Evolutionary conservation across 2,113 vertebrate species (phyloP).

Genomic region (Rattus rattus): DNA sequence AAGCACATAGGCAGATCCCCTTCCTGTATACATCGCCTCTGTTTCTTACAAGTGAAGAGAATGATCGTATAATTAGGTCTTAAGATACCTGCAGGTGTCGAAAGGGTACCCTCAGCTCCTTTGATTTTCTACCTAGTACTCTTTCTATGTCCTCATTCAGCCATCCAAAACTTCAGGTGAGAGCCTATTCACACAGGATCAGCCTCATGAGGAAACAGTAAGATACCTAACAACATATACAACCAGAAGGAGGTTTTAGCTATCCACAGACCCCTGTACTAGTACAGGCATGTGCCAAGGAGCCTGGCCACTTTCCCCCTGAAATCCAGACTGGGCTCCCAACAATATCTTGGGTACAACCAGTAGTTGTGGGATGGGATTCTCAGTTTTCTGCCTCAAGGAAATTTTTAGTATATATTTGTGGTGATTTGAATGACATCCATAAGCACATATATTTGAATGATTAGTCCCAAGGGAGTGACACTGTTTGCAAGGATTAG

Average conservation of each 20-base stretch:
- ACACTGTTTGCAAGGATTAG: neutral
- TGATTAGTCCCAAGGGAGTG: neutral
- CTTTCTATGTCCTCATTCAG: neutral
- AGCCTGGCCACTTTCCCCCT: neutral
- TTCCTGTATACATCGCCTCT: fast-evolving
- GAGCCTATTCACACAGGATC: neutral
- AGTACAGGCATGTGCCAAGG: neutral
- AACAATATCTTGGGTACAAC: fast-evolving
- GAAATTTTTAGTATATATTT: neutral
- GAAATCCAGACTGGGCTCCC: neutral
- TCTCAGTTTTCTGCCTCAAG: neutral
- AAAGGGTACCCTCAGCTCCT: neutral
- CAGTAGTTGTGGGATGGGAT: neutral
- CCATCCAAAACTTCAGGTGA: neutral
- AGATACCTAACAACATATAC: neutral
- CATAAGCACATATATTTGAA: neutral
- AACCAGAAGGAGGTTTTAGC: neutral
- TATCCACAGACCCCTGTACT: fast-evolving
- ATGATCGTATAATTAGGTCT: no score
- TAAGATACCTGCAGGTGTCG: neutral
- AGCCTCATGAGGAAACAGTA: neutral
- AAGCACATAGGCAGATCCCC: neutral
- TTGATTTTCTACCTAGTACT: neutral
- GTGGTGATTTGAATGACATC: neutral
- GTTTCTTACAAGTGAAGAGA: neutral